Conservation (phyloP, 2,113 vertebrate species). For the Corynorhinus townsendii region DNA sequence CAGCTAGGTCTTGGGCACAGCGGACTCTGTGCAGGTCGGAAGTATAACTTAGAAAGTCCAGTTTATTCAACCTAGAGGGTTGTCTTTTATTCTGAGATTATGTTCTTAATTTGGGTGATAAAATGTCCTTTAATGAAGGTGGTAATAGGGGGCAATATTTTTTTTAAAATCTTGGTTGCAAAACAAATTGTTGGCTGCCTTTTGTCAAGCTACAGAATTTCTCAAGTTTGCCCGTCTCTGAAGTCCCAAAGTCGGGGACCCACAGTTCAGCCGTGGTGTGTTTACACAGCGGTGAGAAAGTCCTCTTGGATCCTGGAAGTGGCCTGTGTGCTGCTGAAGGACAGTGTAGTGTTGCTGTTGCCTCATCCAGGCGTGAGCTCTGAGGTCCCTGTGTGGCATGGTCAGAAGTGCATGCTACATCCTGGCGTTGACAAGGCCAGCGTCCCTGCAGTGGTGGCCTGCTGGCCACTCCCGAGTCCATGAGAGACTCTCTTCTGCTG, state of each 20-base stretch:
- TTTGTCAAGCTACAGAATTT: neutral
- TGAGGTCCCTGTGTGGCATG: fast-evolving
- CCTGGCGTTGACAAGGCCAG: fast-evolving
- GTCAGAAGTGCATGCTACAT: fast-evolving
- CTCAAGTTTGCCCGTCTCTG: no score
- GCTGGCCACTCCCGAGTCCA: fast-evolving
- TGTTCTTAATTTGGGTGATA: neutral
- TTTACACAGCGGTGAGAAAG: neutral
- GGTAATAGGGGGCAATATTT: neutral
- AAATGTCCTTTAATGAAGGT: neutral
- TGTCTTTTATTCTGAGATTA: neutral
- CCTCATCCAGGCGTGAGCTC: fast-evolving
- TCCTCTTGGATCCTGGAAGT: neutral
- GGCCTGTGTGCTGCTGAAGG: fast-evolving
- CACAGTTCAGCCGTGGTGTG: fast-evolving
- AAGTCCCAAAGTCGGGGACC: fast-evolving
- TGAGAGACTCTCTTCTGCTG: neutral
- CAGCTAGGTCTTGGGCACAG: neutral
- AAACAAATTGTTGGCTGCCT: neutral
- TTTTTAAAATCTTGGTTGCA: neutral
- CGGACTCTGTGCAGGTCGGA: neutral
- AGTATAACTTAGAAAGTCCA: neutral
- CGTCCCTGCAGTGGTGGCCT: no score
- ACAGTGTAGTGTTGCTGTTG: fast-evolving
- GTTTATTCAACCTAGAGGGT: neutral